These are phyloP conservation scores for Sminthurides aquaticus DNA, from an alignment of 2,888 invertebrate species.

Conservation along the genomic window DNA sequence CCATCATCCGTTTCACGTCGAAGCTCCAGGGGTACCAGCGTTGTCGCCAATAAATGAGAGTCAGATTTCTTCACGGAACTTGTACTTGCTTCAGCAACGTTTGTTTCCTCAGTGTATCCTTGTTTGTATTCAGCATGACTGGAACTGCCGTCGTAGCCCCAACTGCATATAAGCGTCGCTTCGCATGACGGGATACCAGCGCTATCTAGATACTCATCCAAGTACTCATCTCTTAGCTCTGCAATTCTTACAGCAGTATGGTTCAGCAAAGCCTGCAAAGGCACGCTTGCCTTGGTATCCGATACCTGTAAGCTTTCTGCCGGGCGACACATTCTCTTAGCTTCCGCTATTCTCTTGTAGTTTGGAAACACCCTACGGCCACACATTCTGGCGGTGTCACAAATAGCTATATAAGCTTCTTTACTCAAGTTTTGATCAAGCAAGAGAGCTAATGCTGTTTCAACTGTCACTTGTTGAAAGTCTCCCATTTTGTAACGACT, in stretches of 20 bases:
- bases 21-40: neutral
- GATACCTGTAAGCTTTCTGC: constrained; percentile 1
- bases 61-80: neutral
- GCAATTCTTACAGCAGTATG: constrained; percentile 15
- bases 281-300: constrained; percentile 6
- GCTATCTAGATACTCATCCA: neutral
- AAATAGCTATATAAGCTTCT: neutral
- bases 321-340: neutral
- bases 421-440: neutral
- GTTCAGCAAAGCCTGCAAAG: constrained; percentile 10
- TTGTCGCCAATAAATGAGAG: neutral
- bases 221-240: neutral
- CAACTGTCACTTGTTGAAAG: neutral
- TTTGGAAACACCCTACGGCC: constrained; percentile 5
- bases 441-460: neutral
- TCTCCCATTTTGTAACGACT: no score
- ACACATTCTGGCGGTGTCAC: neutral
- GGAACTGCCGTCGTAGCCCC: neutral
- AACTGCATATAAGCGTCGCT: neutral
- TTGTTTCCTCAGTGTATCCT: neutral
- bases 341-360: constrained; percentile 8
- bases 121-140: constrained; percentile 1
- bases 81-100: neutral
- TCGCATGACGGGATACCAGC: neutral
- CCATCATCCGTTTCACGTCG: neutral